These are phyloP conservation scores for Agonopterix subpropinquella DNA, from an alignment of 2,888 invertebrate species.

Conservation along the genomic window DNA sequence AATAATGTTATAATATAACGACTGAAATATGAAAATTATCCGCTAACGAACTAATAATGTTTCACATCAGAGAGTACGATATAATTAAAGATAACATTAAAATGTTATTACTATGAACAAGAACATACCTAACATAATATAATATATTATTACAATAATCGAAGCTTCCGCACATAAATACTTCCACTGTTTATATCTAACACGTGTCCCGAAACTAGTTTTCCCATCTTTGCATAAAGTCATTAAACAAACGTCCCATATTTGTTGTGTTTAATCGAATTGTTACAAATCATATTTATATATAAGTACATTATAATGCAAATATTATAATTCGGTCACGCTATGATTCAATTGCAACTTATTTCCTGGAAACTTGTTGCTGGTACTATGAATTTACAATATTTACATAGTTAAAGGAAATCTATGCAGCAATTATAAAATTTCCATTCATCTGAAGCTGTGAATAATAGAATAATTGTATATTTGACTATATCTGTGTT, in stretches of 20 bases:
- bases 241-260: slow-evolving; percentile 23
- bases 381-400: slow-evolving; percentile 33
- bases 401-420: slow-evolving; percentile 19
- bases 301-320: slow-evolving; percentile 12
- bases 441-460: slow-evolving; percentile 8
- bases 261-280: slow-evolving; percentile 21
- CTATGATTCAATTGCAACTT: slow-evolving; percentile 33
- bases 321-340: slow-evolving; percentile 26
- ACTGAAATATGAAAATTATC: no score
- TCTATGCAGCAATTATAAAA: slow-evolving; percentile 12
- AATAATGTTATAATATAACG: no score
- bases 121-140: no score
- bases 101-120: background rate
- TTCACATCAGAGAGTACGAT: background rate
- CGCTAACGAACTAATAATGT: no score
- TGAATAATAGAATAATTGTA: no score
- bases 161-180: slow-evolving; percentile 28
- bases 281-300: slow-evolving; percentile 9
- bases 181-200: slow-evolving; percentile 21
- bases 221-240: slow-evolving; percentile 14
- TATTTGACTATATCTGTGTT: no score
- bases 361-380: slow-evolving; percentile 36
- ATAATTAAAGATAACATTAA: background rate
- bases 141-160: background rate
- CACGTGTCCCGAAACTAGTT: slow-evolving; percentile 17